Conservation (phyloP, 2,797 vertebrate species). For the Onychomys leucogaster region DNA sequence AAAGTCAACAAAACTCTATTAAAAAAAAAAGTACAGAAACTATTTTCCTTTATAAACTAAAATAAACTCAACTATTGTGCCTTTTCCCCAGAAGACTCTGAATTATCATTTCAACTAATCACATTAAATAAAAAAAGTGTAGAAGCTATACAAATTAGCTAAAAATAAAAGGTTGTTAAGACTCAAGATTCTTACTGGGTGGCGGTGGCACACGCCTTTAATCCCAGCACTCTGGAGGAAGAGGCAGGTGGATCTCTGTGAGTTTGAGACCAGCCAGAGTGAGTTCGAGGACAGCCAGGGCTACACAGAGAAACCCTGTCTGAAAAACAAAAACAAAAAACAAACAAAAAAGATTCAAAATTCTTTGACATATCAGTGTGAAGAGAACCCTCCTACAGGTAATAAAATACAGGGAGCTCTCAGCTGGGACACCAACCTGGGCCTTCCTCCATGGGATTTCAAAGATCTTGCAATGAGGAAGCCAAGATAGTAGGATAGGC, state of each 20-base stretch:
- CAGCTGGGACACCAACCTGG: not conserved
- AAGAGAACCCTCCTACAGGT: not conserved
- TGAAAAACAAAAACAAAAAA: too few relatives aligned
- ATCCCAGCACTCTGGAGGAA: not conserved
- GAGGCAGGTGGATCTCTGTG: not conserved
- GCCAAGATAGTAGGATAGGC: not conserved
- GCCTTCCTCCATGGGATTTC: not conserved
- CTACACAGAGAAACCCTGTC: not conserved
- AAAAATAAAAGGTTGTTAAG: not conserved
- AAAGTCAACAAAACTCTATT: constrained; percentile 27
- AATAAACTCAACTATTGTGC: not conserved
- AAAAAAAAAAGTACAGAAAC: not conserved
- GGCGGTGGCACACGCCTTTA: not conserved
- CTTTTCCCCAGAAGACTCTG: not conserved
- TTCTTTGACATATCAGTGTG: not conserved
- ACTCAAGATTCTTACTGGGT: not conserved
- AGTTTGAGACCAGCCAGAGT: not conserved
- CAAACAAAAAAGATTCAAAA: not conserved
- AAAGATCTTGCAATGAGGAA: not conserved
- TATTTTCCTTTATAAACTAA: not conserved
- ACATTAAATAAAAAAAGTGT: constrained; percentile 10
- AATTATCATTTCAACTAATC: not conserved
- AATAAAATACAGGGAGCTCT: not conserved
- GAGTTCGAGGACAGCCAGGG: not conserved
- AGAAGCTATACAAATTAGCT: not conserved